phyloP scores from a whole-genome alignment of 37 sponge, comb jelly and placozoan species.

The Agelas oroides region DNA sequence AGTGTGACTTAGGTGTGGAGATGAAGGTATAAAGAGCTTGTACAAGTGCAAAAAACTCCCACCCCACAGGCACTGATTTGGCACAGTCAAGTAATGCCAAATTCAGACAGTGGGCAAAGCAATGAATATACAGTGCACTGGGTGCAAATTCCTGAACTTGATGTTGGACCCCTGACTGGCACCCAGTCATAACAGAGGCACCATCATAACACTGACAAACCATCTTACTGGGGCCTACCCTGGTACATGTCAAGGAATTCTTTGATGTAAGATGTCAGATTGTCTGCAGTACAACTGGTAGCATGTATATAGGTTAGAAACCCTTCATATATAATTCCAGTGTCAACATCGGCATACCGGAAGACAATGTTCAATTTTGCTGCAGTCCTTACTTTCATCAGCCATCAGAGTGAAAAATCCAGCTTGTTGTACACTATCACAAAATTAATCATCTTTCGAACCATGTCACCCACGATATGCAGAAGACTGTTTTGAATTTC shows the following conservation, averaged over 20 bases:
- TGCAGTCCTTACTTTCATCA: conserved; percentile 53
- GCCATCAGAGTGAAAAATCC: conserved; percentile 26
- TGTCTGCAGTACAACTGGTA: conserved; percentile 28
- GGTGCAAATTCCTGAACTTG: conserved; percentile 57
- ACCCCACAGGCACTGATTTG: conserved; percentile 23
- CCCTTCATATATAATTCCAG: conserved; percentile 29
- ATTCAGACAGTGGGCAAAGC: conserved; percentile 45
- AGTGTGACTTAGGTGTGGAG: conserved; percentile 54
- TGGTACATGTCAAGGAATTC: conserved; percentile 26
- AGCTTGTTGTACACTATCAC: conserved; percentile 19
- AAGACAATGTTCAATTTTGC: conserved; percentile 47
- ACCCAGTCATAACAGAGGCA: conserved; percentile 67
- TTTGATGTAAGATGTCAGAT: conserved; percentile 44
- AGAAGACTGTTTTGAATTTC: conserved; percentile 49
- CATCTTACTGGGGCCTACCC: conserved; percentile 6
- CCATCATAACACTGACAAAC: conserved; percentile 63
- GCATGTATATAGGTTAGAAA: conserved; percentile 53
- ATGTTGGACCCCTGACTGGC: conserved; percentile 48
- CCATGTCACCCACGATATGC: conserved; percentile 52
- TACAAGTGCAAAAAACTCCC: conserved; percentile 49
- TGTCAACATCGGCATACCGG: conserved; percentile 34
- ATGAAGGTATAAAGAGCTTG: conserved; percentile 51
- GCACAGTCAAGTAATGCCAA: conserved; percentile 57
- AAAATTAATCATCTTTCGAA: conserved; percentile 12
- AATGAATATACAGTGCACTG: conserved; percentile 46